These are phyloP conservation scores for Stomorhina lunata DNA, from an alignment of 2,888 invertebrate species.

Conservation along the genomic window DNA sequence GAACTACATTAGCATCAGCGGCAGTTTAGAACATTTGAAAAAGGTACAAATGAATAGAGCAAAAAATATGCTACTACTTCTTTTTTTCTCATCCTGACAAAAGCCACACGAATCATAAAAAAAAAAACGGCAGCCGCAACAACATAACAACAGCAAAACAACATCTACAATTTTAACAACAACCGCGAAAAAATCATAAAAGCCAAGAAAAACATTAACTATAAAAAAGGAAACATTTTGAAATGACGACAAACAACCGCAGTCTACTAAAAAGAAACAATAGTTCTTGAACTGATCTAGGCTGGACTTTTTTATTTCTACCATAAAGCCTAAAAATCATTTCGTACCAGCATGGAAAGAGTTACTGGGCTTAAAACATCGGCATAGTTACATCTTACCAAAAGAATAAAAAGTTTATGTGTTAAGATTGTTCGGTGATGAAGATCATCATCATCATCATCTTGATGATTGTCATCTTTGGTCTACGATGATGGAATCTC, in stretches of 20 bases:
- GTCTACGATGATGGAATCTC: slow-evolving; percentile 46
- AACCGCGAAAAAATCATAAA: slow-evolving; percentile 32
- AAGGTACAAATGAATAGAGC: slow-evolving; percentile 14
- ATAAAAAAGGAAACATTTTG: slow-evolving; percentile 25
- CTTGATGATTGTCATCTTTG: slow-evolving; percentile 30
- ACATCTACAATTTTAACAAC: slow-evolving; percentile 16
- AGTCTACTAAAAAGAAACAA: slow-evolving; percentile 52
- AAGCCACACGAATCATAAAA: slow-evolving; percentile 57
- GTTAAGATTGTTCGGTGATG: slow-evolving; percentile 29
- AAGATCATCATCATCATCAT: slow-evolving; percentile 30
- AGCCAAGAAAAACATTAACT: slow-evolving; percentile 29
- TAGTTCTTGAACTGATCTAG: slow-evolving; percentile 48
- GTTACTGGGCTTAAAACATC: slow-evolving; percentile 2
- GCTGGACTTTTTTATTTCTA: slow-evolving; percentile 10
- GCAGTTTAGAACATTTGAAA: slow-evolving; percentile 60
- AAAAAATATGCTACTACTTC: slow-evolving; percentile 47
- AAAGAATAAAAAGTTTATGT: not conserved
- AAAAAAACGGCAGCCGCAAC: slow-evolving; percentile 40
- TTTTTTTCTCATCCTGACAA: slow-evolving; percentile 54
- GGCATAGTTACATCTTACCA: too few species aligned
- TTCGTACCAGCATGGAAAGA: slow-evolving; percentile 1
- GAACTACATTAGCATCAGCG: slow-evolving; percentile 62
- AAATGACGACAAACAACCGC: slow-evolving; percentile 57
- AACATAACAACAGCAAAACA: slow-evolving; percentile 27
- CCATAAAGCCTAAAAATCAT: slow-evolving; percentile 30